A percentile compares a stretch with the other conserved stretches of the same genome.
Conservation (phyloP, 1,140 invertebrate species). For the Cotesia chilonis region DNA sequence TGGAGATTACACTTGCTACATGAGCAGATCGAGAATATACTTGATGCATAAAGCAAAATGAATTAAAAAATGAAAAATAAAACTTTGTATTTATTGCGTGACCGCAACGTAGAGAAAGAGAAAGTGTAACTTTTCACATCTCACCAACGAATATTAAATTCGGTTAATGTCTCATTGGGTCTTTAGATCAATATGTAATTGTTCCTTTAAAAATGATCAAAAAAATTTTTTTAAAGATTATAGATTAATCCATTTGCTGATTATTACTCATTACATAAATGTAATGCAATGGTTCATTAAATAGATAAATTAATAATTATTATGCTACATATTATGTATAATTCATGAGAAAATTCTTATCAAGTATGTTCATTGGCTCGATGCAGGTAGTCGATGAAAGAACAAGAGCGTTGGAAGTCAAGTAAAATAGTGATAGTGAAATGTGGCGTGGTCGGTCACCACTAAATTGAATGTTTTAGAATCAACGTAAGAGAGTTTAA, state of each 20-base stretch:
- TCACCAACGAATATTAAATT: slow-evolving; percentile 18
- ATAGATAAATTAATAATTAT: no score
- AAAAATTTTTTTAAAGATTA: background rate
- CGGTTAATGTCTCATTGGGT: slow-evolving; percentile 28
- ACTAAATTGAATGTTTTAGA: slow-evolving; percentile 34
- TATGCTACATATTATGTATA: no score
- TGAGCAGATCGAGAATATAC: slow-evolving; percentile 17
- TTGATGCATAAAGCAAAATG: background rate
- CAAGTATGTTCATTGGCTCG: slow-evolving; percentile 9
- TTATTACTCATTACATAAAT: no score
- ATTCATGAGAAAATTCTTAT: background rate
- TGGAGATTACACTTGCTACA: background rate
- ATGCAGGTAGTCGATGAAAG: background rate
- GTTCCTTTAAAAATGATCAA: background rate
- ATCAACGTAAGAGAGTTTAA: slow-evolving; percentile 9
- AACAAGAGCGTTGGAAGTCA: background rate
- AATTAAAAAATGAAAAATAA: slow-evolving; percentile 19
- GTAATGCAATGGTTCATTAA: no score
- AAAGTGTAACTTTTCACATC: slow-evolving; percentile 34
- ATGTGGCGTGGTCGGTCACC: slow-evolving; percentile 25
- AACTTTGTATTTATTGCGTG: slow-evolving; percentile 34
- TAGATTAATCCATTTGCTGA: background rate
- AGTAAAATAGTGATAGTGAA: slow-evolving; percentile 21
- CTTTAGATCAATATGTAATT: slow-evolving; percentile 1
- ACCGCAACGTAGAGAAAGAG: slow-evolving; percentile 22